Conservation (phyloP, 64 coral and sea anemone genomes). For the Dendronephthya gigantea region DNA sequence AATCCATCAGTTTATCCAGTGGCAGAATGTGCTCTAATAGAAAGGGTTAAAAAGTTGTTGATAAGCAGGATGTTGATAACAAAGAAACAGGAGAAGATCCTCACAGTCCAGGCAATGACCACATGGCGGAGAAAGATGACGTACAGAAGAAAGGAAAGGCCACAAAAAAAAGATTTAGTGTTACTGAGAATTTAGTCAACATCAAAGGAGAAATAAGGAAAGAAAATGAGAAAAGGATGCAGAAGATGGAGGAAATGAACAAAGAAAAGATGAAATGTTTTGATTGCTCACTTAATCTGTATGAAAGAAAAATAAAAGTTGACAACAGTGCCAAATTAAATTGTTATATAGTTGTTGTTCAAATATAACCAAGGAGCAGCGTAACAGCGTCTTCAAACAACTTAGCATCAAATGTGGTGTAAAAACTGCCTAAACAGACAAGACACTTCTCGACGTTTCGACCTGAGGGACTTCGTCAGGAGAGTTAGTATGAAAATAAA, state of each 20-base stretch:
- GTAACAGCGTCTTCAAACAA: no score
- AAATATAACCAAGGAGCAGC: not conserved
- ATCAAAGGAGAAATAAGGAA: not conserved
- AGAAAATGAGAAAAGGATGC: not conserved
- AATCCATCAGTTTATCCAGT: not conserved
- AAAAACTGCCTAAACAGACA: no score
- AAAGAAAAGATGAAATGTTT: not conserved
- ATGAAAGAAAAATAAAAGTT: no score
- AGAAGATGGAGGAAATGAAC: not conserved
- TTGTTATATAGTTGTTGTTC: not conserved
- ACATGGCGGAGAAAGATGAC: not conserved
- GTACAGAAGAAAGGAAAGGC: not conserved
- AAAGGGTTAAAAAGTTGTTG: not conserved
- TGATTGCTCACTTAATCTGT: no score
- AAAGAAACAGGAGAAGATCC: no score
- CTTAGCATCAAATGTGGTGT: no score
- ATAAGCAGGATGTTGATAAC: no score
- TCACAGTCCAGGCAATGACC: no score
- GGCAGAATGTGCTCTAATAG: not conserved
- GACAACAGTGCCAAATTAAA: no score
- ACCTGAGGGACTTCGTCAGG: no score
- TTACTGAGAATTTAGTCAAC: not conserved
- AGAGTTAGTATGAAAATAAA: no score
- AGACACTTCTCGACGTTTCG: no score
- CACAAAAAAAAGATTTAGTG: not conserved